Conservation (phyloP, 2,797 vertebrate species). For the Sparidentex hasta region DNA sequence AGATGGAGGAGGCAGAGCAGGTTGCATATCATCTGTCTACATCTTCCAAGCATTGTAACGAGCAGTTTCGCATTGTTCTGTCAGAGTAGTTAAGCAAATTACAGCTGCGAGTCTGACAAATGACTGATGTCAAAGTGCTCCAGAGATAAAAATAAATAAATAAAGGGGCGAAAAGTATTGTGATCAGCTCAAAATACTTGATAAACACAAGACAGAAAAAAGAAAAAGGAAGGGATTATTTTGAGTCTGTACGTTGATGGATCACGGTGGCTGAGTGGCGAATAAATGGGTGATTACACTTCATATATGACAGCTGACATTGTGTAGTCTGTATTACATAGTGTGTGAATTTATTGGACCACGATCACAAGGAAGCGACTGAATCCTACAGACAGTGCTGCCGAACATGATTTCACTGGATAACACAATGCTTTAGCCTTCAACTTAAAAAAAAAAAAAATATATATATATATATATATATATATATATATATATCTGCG, state of each 20-base stretch:
- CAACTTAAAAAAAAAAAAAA: conserved; percentile 39
- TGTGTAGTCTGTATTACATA: background rate
- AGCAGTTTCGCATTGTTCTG: conserved; percentile 69
- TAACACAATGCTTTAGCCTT: conserved; percentile 24
- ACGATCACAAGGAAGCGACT: background rate
- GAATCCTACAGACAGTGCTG: background rate
- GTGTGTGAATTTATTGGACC: background rate
- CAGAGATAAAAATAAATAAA: conserved; percentile 40
- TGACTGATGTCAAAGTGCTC: conserved; percentile 66
- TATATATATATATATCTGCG: conserved; percentile 17
- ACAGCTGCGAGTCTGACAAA: conserved; percentile 73
- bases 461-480: too few relatives aligned
- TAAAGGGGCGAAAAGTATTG: conserved; percentile 54
- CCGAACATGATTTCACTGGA: background rate
- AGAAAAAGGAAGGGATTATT: background rate
- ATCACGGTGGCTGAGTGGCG: conserved; percentile 3
- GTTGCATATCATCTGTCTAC: conserved; percentile 75
- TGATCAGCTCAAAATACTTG: conserved; percentile 32
- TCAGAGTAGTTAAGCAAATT: conserved; percentile 78
- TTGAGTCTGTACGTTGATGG: background rate
- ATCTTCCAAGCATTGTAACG: conserved; percentile 73
- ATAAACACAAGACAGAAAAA: conserved; percentile 10
- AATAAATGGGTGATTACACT: background rate
- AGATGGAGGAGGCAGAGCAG: conserved; percentile 69
- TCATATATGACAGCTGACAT: background rate